Evolutionary conservation across 2,797 vertebrate genomes (phyloP).

Genomic region (Leptodactylus fallax): DNA sequence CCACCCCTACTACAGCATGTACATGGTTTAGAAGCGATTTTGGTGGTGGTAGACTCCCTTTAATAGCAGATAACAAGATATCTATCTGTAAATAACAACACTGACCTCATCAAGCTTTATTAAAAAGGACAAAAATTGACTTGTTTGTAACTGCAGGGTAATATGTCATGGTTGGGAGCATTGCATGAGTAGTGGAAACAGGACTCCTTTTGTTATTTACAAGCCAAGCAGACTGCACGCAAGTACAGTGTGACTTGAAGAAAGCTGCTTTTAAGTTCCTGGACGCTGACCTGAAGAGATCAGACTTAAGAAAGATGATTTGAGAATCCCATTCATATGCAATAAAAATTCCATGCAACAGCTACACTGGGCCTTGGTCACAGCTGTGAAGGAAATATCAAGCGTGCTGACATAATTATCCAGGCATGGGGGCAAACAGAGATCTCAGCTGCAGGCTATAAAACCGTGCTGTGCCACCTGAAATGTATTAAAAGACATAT

Average conservation of each 20-base stretch:
- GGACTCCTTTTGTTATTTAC: constrained; percentile 63
- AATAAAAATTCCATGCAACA: constrained; percentile 12
- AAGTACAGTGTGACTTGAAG: constrained; percentile 59
- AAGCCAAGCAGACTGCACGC: constrained; percentile 49
- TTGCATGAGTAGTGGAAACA: constrained; percentile 52
- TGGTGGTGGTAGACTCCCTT: too few relatives aligned
- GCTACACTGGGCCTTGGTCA: not conserved
- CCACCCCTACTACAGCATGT: too few relatives aligned
- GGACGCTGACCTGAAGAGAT: constrained; percentile 47
- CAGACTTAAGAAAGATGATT: constrained; percentile 37
- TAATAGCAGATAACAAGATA: not conserved
- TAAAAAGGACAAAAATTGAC: constrained; percentile 33
- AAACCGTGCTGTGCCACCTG: too few relatives aligned
- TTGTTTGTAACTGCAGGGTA: constrained; percentile 58
- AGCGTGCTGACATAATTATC: not conserved
- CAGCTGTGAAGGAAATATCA: constrained; percentile 30
- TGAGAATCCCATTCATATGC: constrained; percentile 22
- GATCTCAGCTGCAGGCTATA: not conserved
- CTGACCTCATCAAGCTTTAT: constrained; percentile 18
- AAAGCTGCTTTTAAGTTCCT: constrained; percentile 60
- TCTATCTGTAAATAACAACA: not conserved
- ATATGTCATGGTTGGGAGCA: constrained; percentile 48
- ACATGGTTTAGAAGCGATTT: too few relatives aligned
- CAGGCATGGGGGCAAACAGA: not conserved
- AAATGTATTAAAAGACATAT: too few relatives aligned